phyloP scores from a whole-genome alignment of 1,140 invertebrate species.

The Vanessa atalanta region DNA sequence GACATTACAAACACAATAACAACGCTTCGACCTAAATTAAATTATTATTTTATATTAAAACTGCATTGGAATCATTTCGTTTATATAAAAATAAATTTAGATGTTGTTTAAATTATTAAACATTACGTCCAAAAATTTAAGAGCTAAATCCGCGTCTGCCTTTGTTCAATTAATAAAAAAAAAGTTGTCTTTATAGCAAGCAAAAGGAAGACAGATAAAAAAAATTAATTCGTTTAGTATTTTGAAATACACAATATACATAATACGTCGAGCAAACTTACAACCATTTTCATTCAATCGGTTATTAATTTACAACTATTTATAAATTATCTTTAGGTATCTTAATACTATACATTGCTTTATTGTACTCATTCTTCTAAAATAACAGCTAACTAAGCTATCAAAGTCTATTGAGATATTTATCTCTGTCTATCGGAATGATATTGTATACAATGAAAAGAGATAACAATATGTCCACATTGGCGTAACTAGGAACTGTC shows the following conservation, averaged over 20 bases:
- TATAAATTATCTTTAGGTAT: constrained; percentile 63
- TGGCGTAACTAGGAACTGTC: constrained; percentile 2
- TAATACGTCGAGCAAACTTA: neutral
- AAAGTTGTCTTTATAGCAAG: neutral
- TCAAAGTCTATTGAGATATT: constrained; percentile 22
- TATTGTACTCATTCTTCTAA: constrained; percentile 72
- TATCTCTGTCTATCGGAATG: constrained; percentile 21
- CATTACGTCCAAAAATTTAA: too few relatives aligned
- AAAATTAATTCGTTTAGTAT: neutral
- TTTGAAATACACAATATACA: constrained; percentile 9
- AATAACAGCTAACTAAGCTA: constrained; percentile 44
- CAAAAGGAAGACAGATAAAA: neutral
- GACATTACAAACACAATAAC: constrained; percentile 34
- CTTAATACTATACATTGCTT: constrained; percentile 67
- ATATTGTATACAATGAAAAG: constrained; percentile 7
- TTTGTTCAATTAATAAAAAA: too few relatives aligned
- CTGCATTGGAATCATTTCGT: too few relatives aligned
- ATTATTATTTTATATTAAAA: neutral
- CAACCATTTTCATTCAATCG: constrained; percentile 19
- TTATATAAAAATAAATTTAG: too few relatives aligned
- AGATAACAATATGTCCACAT: constrained; percentile 13
- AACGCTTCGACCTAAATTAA: neutral
- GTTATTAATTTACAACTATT: constrained; percentile 32
- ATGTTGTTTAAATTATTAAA: too few relatives aligned
- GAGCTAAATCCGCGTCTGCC: too few relatives aligned